Evolutionary conservation across 2,113 vertebrate genomes (phyloP), one percentile per base, ranked within the genome.

Genomic region (Microtus montanus): DNA sequence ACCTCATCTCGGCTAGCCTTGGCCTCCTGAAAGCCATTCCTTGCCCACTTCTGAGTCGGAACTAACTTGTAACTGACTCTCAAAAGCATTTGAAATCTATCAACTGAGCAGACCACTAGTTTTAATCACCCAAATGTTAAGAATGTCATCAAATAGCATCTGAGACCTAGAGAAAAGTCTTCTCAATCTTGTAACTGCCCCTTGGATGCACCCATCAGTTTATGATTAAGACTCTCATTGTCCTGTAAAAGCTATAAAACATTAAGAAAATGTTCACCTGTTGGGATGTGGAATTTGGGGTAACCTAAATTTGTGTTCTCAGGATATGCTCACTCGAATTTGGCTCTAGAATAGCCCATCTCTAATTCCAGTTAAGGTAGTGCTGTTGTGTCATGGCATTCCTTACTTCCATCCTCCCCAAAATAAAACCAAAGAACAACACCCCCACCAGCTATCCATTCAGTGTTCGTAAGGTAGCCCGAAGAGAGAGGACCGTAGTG

Each of bases 391-490:
- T 80, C 20, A n/a, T n/a, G 20, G n/a, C 20, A 38, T 38, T 11
- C 33, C 20, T 3, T 24, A 1, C 10, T 0, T 1, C 19, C 58
- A 58, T 58, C 30, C 33, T 19, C 30, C 12, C 33, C 47, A 19
- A 79, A 78, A 19, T 33, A 78, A 49, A 49, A 77, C 3, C 44
- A 77, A 47, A 15, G 24, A 44, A 15, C 1, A 77, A 2, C 26
- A 75, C 7, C 75, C 3, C 8, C 30, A 49, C 0, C 47, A 35
- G 3, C 33, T 80, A 26, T n/a, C 20, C 52, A 38, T 15, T 61
- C 79, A 58, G 11, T 82, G 24, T 38, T 38, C n/a, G 7, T 80
- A 82, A 82, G 35, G 49, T 58, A 54, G 33, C 3, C 33, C 13
- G 19, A 24, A n/a, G 35, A 80, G 49, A 58, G 7, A 80, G 33